A percentile compares a stretch with the other conserved stretches of the same genome.
Conservation (phyloP, 2,797 vertebrate species). For the Helicolenus hilgendorfi region DNA sequence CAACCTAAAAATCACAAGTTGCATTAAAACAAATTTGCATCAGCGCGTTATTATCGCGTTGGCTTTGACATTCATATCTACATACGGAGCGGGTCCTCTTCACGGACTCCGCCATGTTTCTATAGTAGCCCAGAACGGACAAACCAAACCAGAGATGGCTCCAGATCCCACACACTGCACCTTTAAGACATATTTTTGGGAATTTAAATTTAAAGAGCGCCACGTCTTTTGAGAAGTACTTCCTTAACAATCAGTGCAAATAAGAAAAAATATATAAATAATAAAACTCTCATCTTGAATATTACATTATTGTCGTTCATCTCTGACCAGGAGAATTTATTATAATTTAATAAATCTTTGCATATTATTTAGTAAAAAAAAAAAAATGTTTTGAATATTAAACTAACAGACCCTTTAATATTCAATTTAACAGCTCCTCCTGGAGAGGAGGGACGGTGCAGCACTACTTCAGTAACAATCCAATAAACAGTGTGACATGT, state of each 20-base stretch:
- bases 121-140: too few species aligned
- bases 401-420: not conserved
- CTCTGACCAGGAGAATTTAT: not conserved
- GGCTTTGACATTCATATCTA: too few species aligned
- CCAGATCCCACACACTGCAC: too few species aligned
- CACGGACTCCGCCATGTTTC: too few species aligned
- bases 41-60: too few species aligned
- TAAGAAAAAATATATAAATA: constrained; percentile 3
- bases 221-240: not conserved
- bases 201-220: too few species aligned
- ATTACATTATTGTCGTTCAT: not conserved
- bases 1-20: too few species aligned
- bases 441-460: not conserved
- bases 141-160: too few species aligned
- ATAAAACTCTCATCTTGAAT: not conserved
- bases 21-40: too few species aligned
- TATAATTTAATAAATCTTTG: not conserved
- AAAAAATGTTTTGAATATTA: not conserved
- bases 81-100: too few species aligned
- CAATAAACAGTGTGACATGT: not conserved
- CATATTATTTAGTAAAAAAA: not conserved
- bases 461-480: not conserved
- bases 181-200: too few species aligned
- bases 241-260: constrained; percentile 15
- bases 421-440: not conserved